Conservation (phyloP, 2,888 invertebrate genomes). For the Latrodectus elegans region DNA sequence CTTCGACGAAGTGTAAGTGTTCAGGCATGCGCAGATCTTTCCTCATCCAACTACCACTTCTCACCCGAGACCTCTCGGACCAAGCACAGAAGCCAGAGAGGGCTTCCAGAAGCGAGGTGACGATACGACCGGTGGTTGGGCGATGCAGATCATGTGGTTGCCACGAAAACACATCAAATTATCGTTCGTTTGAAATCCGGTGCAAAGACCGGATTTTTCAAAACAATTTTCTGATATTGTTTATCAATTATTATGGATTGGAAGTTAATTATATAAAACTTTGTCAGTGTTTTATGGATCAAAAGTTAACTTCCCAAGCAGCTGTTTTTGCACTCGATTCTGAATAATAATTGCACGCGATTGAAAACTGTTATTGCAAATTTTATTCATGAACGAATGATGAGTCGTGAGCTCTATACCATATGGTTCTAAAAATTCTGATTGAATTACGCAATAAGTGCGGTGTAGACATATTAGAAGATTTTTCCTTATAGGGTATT, state of each 20-base stretch:
- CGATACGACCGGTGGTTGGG: not conserved
- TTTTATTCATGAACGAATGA: slow-evolving; percentile 39
- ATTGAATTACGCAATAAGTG: slow-evolving; percentile 45
- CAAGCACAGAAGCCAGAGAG: slow-evolving; percentile 36
- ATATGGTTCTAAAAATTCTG: slow-evolving; percentile 35
- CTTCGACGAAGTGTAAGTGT: slow-evolving; percentile 61
- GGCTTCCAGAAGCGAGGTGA: slow-evolving; percentile 1
- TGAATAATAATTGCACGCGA: not conserved
- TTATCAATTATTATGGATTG: not conserved
- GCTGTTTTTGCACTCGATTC: not conserved
- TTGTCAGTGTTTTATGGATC: not conserved
- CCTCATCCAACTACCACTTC: slow-evolving; percentile 18
- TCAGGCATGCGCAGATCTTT: slow-evolving; percentile 29
- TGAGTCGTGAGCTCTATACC: slow-evolving; percentile 25
- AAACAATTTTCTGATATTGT: not conserved
- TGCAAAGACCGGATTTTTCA: not conserved
- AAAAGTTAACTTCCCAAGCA: not conserved
- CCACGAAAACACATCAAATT: not conserved
- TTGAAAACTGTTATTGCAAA: slow-evolving; percentile 1
- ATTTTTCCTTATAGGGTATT: too few relatives aligned
- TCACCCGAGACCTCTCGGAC: not conserved
- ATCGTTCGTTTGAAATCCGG: not conserved
- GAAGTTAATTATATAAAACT: not conserved
- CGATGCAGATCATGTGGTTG: slow-evolving; percentile 24
- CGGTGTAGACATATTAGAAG: not conserved